Base-by-base conservation (phyloP, 2,113 vertebrate species). In the Mobula birostris region DNA sequence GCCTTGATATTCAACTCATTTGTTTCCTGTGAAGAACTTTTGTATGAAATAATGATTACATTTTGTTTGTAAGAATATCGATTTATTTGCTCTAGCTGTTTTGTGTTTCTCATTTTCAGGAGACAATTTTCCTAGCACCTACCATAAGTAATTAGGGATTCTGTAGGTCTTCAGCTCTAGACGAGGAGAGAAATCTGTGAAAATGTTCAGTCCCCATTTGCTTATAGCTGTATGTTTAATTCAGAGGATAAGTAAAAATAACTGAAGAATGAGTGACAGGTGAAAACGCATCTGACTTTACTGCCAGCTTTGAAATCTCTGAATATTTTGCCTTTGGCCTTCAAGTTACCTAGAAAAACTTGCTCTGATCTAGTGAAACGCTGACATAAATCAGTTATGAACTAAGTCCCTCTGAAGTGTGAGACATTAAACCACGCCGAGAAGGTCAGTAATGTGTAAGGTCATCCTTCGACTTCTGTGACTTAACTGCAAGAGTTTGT, bases 251-350 rank as follows among this genome's bases (percentile, higher is more conserved):
- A n/a, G 94, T 94, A 95, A 95, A 87, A 85, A 95, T 94, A 95
- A 94, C 94, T 94, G 95, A 96, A 95, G 0, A 0, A 94, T 95
- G 94, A 96, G 87, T 95, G 83, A 94, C 94, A 94, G 94, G 48
- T 70, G 90, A 94, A 91, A 95, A 88, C 68, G 94, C 92, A 94
- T 96, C 95, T 95, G 95, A 95, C 95, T 96, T 96, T 95, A 96
- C 95, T 82, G 70, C 76, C 94, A 87, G 94, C 95, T 94, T 94
- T 94, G 94, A 94, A 96, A 88, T 94, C 94, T 94, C 94, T 95
- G 95, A 96, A 96, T 96, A 95, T 95, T 94, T 95, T 96, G 94
- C 94, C 94, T 94, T 40, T 48, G 68, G 90, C 36, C 68, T 48
- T 48, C 82, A 94, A 94, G 36, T 95, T 94, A 92, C 94, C 94